Evolutionary conservation across 2,888 invertebrate species (phyloP).

Genomic region (Microchrysa polita): DNA sequence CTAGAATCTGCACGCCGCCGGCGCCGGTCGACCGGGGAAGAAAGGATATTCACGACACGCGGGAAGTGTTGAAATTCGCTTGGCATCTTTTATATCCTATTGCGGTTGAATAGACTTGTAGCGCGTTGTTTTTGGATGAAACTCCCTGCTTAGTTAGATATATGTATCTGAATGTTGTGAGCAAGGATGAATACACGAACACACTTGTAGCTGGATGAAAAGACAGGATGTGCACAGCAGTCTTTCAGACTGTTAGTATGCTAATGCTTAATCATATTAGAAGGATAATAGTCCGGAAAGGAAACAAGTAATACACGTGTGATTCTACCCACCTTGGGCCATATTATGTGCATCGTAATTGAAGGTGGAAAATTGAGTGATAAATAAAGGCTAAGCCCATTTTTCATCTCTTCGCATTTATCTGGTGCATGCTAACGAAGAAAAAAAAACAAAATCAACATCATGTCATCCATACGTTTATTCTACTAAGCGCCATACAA

Average conservation of each 20-base stretch:
- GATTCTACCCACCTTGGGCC: background rate
- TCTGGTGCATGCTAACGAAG: background rate
- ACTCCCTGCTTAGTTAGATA: no score
- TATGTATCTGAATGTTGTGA: background rate
- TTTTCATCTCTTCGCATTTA: background rate
- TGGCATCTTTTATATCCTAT: constrained; percentile 1
- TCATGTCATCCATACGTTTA: no score
- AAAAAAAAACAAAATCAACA: no score
- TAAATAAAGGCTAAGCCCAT: no score
- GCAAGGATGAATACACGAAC: background rate
- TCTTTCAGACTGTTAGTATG: constrained; percentile 15
- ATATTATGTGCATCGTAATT: no score
- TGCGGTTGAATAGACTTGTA: constrained; percentile 20
- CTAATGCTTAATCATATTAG: constrained; percentile 22
- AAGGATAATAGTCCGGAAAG: background rate
- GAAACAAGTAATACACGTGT: background rate
- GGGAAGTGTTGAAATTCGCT: constrained; percentile 18
- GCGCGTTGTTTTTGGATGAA: background rate
- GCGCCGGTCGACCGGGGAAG: background rate
- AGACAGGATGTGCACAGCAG: constrained; percentile 30
- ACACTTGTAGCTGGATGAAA: background rate
- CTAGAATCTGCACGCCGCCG: no score
- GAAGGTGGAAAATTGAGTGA: no score
- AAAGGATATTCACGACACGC: background rate
- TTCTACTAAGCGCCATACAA: no score